phyloP scores from a whole-genome alignment of 2,888 invertebrate species.

The Drosophila barbarae region DNA sequence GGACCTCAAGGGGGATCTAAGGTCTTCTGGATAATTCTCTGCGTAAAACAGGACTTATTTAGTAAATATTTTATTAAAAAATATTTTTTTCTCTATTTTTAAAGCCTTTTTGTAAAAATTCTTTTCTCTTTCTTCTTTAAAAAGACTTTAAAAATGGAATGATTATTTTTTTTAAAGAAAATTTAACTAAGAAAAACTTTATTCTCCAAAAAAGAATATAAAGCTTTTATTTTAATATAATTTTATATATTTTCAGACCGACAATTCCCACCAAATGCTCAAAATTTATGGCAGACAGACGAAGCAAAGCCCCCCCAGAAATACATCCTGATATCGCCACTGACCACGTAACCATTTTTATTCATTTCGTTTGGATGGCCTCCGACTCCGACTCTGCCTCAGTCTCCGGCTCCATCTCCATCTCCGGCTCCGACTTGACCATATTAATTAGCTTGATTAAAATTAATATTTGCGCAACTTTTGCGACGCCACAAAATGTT shows the following conservation, averaged over 20 bases:
- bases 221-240: neutral
- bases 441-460: conserved; percentile 74
- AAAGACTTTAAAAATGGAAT: too few species aligned
- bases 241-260: neutral
- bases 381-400: conserved; percentile 20
- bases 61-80: neutral
- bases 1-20: neutral
- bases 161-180: too few species aligned
- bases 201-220: too few species aligned
- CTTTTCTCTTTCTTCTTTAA: too few species aligned
- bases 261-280: neutral
- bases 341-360: conserved; percentile 27
- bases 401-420: conserved; percentile 11
- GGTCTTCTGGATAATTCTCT: neutral
- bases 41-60: neutral
- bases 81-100: too few species aligned
- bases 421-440: conserved; percentile 56
- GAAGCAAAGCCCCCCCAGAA: neutral
- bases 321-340: conserved; percentile 13
- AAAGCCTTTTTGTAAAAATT: neutral
- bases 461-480: conserved; percentile 66
- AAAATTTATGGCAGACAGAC: neutral
- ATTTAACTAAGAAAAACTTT: too few species aligned
- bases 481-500: conserved; percentile 36
- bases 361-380: conserved; percentile 23